A percentile compares a stretch with the other conserved stretches of the same genome.
Evolutionary conservation across 92 coral and sea anemone species (phyloP).

Genomic region (Porites lobata): DNA sequence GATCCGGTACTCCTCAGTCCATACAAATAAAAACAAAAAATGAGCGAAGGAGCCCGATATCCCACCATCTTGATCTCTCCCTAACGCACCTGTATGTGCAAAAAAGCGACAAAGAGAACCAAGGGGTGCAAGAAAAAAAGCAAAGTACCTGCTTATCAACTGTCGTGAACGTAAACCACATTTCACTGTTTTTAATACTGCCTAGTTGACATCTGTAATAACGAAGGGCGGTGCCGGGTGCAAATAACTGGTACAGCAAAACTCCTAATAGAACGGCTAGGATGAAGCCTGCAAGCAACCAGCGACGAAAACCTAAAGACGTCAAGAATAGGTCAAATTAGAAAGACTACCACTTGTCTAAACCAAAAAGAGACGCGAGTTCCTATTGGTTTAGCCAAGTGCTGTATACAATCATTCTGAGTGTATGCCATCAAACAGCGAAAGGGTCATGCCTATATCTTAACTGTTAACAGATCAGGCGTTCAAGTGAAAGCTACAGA

Average conservation of each 20-base stretch:
- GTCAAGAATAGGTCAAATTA: neutral
- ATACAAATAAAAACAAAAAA: no score
- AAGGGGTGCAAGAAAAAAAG: neutral
- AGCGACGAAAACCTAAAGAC: constrained; percentile 73
- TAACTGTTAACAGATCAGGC: no score
- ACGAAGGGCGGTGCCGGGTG: constrained; percentile 86
- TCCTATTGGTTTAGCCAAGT: neutral
- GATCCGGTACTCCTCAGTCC: no score
- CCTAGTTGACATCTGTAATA: constrained; percentile 86
- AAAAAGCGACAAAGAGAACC: neutral
- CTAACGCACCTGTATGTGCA: no score
- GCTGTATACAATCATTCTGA: neutral
- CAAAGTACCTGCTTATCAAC: constrained; percentile 76
- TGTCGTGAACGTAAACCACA: constrained; percentile 89
- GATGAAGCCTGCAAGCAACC: constrained; percentile 63
- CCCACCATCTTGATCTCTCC: no score
- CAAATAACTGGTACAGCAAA: constrained; percentile 86
- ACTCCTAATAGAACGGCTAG: constrained; percentile 69
- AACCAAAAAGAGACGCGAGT: neutral
- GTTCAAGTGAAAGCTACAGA: neutral
- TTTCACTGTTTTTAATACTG: constrained; percentile 72
- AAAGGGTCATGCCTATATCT: no score
- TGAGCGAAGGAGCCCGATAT: no score
- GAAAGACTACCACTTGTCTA: neutral
- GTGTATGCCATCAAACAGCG: no score